Base-by-base conservation (phyloP, 2,888 invertebrate species). In the Amblyteles armatorius region DNA sequence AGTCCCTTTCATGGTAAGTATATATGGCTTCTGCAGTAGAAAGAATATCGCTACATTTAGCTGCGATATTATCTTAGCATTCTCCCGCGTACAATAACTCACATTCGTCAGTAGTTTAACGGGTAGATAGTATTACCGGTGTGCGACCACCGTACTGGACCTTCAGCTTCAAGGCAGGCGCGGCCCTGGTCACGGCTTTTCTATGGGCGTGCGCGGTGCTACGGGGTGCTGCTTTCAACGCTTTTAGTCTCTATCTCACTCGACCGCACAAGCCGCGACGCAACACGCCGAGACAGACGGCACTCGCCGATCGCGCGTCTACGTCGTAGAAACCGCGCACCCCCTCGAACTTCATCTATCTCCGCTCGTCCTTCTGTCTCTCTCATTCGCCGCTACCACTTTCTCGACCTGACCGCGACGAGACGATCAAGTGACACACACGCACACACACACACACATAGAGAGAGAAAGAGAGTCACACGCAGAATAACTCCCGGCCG, bases 171-270 rank as follows among this genome's bases (percentile, higher is more conserved):
- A 80, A 69, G 79, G 88, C 90, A 90, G 92, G 90, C 89, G 91
- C 92, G 89, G 89, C 91, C 91, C 91, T 91, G 92, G 87, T 83
- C 83, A 87, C 88, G 86, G 88, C 77, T 85, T 89, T 86, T 85
- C 88, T 87, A 88, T 88, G 93, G 89, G 91, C 90, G 86, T 91
- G 92, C 92, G 92, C 92, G 88, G 67, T 84, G 65, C 72, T 87
- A 88, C 87, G 87, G 91, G 91, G 90, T 91, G 89, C 63, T 63
- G 88, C 79, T 88, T 87, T 67, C 72, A 67, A 57, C 78, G 73
- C 87, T 74, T 72, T 69, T 71, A 52, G 77, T 78, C 50, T 63
- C 22, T 52, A 44, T 82, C 81, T 73, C 79, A 36, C 79, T 85
- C 52, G 13, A 48, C 44, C 57, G 57, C 73, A 79, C 36, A 68